Base-by-base conservation (phyloP, 2,797 vertebrate species). In the Fundulus diaphanus region DNA sequence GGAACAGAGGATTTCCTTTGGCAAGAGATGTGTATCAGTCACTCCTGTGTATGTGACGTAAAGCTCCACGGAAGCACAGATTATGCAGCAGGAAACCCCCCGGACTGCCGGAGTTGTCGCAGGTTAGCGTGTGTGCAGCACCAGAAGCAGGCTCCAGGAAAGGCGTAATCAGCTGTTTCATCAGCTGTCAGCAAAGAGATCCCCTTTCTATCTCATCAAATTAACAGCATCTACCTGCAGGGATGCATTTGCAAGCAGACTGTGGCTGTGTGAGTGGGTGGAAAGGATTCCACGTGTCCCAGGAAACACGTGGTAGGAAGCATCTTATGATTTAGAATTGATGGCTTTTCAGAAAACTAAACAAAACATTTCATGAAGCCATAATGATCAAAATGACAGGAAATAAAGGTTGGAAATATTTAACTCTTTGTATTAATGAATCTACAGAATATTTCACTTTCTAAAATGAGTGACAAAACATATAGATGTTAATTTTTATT, bases 81-180 rank as follows among this genome's bases (percentile, higher is more conserved):
- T 85, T 86, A 86, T 13, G 27, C 49, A 70, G 52, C 46, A 81
- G 86, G 80, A 89, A 87, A 85, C 76, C 78, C 57, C 75, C 77
- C 68, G 35, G 56, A 73, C 33, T n/a, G 67, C 63, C 33, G 37
- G 40, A 79, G 44, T 72, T 67, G 49, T 68, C 12, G 7, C 46
- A 69, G 37, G 33, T 67, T 56, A 61, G 46, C 71, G 65, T 76
- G 70, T 69, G 72, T 52, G 79, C 40, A 35, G 76, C 37, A 67
- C 40, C 29, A 59, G 16, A 80, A 70, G 68, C 52, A 74, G 82
- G 77, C 86, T 91, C 82, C 88, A 88, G 83, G 84, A 93, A 90
- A 90, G 20, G 69, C 78, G 76, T 88, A 89, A 92, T 93, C 88
- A 73, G 37, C 11, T 74, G 68, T 80, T 81, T 90, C 88, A 92